Conservation (phyloP, 64 coral and sea anemone genomes). For the Montipora capricornis region DNA sequence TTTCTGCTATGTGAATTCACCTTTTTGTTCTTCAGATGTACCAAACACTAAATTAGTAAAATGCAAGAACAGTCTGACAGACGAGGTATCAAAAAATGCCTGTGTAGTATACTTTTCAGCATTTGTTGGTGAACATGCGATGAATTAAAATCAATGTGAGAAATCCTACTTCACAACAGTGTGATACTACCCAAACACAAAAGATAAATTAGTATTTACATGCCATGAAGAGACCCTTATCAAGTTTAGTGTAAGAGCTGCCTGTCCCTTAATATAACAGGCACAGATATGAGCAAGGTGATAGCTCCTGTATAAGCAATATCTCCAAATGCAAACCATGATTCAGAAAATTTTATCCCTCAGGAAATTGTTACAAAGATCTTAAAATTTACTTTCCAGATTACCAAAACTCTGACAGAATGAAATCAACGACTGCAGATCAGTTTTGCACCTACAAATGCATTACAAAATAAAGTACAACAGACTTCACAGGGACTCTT, state of each 20-base stretch:
- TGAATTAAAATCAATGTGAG: no score
- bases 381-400: background rate
- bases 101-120: no score
- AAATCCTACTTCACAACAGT: no score
- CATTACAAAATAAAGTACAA: background rate
- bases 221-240: no score
- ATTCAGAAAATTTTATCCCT: background rate
- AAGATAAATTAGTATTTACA: background rate
- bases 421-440: background rate
- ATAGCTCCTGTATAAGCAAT: background rate
- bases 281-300: no score
- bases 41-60: background rate
- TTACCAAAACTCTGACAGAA: no score
- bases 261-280: no score
- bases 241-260: no score
- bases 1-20: background rate
- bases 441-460: background rate
- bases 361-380: background rate
- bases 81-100: background rate
- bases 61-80: background rate
- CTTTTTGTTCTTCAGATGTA: background rate
- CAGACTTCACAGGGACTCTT: background rate
- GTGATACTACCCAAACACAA: no score
- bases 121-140: no score
- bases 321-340: background rate